A percentile compares a stretch with the other conserved stretches of the same genome.
These are phyloP conservation scores for Adela reaumurella DNA, from an alignment of 2,888 invertebrate genomes.

Conservation along the genomic window DNA sequence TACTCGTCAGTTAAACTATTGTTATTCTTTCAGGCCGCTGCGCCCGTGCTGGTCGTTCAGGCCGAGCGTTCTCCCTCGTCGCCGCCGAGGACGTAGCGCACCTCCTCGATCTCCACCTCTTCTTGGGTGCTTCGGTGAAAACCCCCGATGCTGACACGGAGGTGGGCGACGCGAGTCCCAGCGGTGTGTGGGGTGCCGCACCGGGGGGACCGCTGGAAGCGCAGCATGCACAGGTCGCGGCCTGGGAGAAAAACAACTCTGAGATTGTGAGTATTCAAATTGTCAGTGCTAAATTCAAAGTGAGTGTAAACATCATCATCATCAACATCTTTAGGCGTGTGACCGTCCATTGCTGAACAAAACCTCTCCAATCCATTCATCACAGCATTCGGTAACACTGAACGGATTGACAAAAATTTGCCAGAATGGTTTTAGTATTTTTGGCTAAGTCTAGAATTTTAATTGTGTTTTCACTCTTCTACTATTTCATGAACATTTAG, in stretches of 20 bases:
- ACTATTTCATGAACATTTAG: no score
- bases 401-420: no score
- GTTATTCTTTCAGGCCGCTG: constrained; percentile 86
- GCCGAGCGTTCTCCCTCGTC: constrained; percentile 88
- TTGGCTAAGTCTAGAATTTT: no score
- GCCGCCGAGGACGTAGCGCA: constrained; percentile 89
- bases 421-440: no score
- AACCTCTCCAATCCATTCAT: no score
- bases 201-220: constrained; percentile 82
- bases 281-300: no score
- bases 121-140: constrained; percentile 72
- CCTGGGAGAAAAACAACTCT: constrained; percentile 67
- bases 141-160: constrained; percentile 22
- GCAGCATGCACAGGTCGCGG: constrained; percentile 70
- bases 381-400: no score
- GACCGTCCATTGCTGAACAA: no score
- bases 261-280: constrained; percentile 79
- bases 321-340: no score
- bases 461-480: no score
- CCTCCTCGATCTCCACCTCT: constrained; percentile 90
- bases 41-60: constrained; percentile 90
- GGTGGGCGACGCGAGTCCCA: constrained; percentile 35
- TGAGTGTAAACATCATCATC: no score
- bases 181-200: constrained; percentile 72
- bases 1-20: no score